These are phyloP conservation scores for Channa maculata DNA, from an alignment of 2,113 vertebrate genomes.

Conservation along the genomic window DNA sequence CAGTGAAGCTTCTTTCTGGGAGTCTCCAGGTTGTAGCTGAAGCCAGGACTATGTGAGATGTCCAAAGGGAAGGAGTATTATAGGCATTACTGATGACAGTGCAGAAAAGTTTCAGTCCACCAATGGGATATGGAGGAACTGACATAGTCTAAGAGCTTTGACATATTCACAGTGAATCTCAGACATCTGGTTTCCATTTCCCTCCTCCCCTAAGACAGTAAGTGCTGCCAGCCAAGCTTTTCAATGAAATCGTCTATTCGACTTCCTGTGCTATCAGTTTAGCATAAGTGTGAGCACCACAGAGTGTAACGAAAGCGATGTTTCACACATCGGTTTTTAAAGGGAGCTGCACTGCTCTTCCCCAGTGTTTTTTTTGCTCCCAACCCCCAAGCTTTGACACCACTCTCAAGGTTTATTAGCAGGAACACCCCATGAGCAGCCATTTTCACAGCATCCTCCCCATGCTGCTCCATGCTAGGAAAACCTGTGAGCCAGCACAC, in stretches of 20 bases:
- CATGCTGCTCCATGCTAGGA: constrained; percentile 31
- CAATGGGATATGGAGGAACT: constrained; percentile 74
- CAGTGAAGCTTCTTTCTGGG: constrained; percentile 56
- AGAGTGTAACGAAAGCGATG: constrained; percentile 48
- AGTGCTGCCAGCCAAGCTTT: constrained; percentile 72
- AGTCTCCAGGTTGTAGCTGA: constrained; percentile 48
- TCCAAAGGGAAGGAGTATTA: constrained; percentile 66
- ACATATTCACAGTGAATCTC: constrained; percentile 81
- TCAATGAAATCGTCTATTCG: constrained; percentile 79
- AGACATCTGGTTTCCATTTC: constrained; percentile 83
- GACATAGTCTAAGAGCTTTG: constrained; percentile 80
- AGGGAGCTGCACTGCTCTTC: constrained; percentile 27
- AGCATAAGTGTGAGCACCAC: constrained; percentile 60
- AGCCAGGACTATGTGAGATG: constrained; percentile 56
- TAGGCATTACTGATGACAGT: constrained; percentile 74
- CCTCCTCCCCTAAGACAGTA: constrained; percentile 75
- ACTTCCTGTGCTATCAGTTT: constrained; percentile 80
- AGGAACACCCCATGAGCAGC: constrained; percentile 61
- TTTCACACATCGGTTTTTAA: constrained; percentile 49
- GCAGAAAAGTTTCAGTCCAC: constrained; percentile 73
- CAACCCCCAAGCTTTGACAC: constrained; percentile 39
- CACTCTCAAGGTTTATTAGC: constrained; percentile 68
- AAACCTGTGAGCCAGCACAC: constrained; percentile 62
- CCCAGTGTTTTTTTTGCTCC: constrained; percentile 4
- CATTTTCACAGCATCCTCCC: constrained; percentile 76